Conservation (phyloP, 1,140 invertebrate genomes). For the Zaprionus camerounensis region DNA sequence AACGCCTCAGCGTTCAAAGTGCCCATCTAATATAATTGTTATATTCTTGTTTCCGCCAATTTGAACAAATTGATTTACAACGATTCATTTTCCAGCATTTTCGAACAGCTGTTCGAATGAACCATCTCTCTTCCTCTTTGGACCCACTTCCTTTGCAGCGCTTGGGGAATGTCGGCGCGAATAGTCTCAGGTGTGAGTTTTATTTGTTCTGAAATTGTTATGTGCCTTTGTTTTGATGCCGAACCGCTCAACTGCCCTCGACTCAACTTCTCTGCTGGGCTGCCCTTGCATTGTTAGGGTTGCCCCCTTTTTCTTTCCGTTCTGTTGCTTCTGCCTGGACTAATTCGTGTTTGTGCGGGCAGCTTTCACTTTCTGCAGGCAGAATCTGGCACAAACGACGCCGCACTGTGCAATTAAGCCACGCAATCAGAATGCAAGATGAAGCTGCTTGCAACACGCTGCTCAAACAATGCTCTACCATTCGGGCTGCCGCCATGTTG, state of each 20-base stretch:
- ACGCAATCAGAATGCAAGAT: conserved; percentile 81
- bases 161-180: conserved; percentile 6
- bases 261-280: neutral
- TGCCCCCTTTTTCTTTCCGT: conserved; percentile 12
- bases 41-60: conserved; percentile 52
- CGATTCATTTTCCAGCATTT: conserved; percentile 60
- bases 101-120: conserved; percentile 22
- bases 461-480: conserved; percentile 55
- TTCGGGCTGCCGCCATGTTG: conserved; percentile 50
- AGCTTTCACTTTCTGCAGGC: conserved; percentile 62
- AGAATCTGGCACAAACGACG: conserved; percentile 59
- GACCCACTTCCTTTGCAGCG: neutral
- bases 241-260: neutral
- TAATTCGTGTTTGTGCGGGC: conserved; percentile 50
- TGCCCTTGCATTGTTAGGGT: conserved; percentile 11
- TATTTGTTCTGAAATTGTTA: conserved; percentile 76
- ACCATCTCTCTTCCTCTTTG: neutral
- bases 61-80: conserved; percentile 78
- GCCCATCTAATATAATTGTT: conserved; percentile 73
- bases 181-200: conserved; percentile 73
- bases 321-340: conserved; percentile 18
- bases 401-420: conserved; percentile 74
- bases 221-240: conserved; percentile 41
- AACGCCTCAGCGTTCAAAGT: conserved; percentile 49
- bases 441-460: conserved; percentile 57